Evolutionary conservation across 2,888 invertebrate genomes (phyloP), one percentile per base, ranked within the genome.

Genomic region (Calliopum simillimum): DNA sequence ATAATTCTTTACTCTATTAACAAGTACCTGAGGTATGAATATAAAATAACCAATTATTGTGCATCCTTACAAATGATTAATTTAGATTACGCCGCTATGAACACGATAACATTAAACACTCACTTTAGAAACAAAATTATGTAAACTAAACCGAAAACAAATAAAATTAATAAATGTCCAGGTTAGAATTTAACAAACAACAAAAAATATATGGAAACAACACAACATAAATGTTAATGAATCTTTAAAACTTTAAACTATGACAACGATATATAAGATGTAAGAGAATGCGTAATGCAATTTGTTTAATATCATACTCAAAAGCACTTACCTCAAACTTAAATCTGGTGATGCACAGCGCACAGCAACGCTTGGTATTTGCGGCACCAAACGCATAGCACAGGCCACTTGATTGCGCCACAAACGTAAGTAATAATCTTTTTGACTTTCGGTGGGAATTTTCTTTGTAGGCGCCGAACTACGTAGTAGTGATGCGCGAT

Each of bases 381-480:
- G 94, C 13, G 98, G 99, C 5, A 98, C 97, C 58, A 99, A 94
- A 66, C 97, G 91, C 88, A 98, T 99, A 8, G 97, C 97, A 88
- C 98, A 94, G 16, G 96, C 95, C 79, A 98, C 91, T 87, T 99
- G 98, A 88, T 98, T 98, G 83, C 97, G 94, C 98, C 99, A 99
- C 25, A 99, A 90, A 86, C 96, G 96, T 89, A 99, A 92, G 86
- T 98, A 97, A 44, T 95, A 92, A 84, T 98, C 98, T 77, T 97
- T 89, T 79, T 86, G 86, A 64, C 86, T 85, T 87, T 98, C 98
- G 77, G 95, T 96, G 68, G 96, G 92, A 11, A 96, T 94, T 83
- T 97, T 97, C 80, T 96, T 92, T 0, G 95, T 93, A 5, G 95
- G 90, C 1, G 96, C 93, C 6, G 96, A 94, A 76, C 95, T 92